Evolutionary conservation across 1,140 invertebrate genomes (phyloP), one percentile per base, ranked within the genome.

Genomic region (Carposina sasakii): DNA sequence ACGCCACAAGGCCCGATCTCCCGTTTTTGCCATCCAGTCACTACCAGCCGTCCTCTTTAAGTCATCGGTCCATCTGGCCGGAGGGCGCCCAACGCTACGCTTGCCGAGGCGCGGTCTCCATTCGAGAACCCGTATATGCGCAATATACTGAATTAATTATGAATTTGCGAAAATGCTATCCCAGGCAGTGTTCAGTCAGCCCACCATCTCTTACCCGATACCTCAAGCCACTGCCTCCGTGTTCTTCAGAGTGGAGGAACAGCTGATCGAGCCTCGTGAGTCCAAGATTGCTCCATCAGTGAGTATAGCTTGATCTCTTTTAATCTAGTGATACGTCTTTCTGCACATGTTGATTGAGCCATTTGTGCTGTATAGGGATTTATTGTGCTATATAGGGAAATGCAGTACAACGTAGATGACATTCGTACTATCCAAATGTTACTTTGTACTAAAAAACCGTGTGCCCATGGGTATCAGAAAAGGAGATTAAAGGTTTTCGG

Each of bases 181-280:
- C 1, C 45, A 81, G 76, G 76, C 61, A 1, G 54, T 76, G 9
- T 81, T 81, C 61, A 81, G 78, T 15, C 73, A 77, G 34, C 76
- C 76, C 2, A 74, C 68, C 6, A 34, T 40, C 1, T 22, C 49
- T 0, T 81, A 76, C 41, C 78, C 78, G 0, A 72, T 82, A 30
- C 75, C 76, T 1, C 76, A 81, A 55, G 64, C 67, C 0, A 76
- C 75, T 0, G 76, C 56, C 3, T 71, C 71, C 0, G 73, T 81
- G 0, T 76, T 67, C 58, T 82, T 82, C 54, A 64, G 65, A 15
- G 60, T 82, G 0, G 52, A 70, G 42, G 70, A 78, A 22, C 72
- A 66, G 20, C 68, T 67, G 10, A 60, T 71, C 1, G 64, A 71
- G 3, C 60, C 65, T 1, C 41, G 45, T 0, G 61, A 66, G 19